Evolutionary conservation across 2,113 vertebrate genomes (phyloP), one percentile per base, ranked within the genome.

Genomic region (Melanocharis versteri): DNA sequence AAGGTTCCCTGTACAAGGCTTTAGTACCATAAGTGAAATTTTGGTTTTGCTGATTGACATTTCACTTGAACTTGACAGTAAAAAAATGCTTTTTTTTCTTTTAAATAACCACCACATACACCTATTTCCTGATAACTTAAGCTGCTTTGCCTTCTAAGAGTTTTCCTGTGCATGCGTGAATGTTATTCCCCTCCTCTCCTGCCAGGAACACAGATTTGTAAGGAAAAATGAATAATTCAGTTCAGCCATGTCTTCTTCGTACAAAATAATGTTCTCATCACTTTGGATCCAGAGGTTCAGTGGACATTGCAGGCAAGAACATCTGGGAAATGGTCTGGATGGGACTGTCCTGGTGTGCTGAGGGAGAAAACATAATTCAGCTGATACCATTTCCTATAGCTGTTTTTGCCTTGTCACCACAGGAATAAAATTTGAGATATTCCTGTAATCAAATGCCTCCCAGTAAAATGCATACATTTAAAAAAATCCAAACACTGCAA

Each of bases 271-370:
- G 14, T 54, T 78, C 37, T 85, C 53, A 60, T 69, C 53, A 64
- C 0, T 69, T 89, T 90, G 66, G 19, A 72, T 80, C 14, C 35
- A 65, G 66, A 83, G 15, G 2, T 62, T 50, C 0, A 0, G 12
- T 81, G 42, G 30, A 73, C 65, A 83, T 50, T 35, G 13, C 47
- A 77, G 58, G 23, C 37, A 90, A 65, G 45, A 83, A 53, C 21
- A 33, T 54, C n/a, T 80, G 64, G 61, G 35, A 88, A 85, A n/a
- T 48, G 26, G 8, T 83, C 71, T 83, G 47, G 15, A 33, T 80
- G n/a, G 54, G 12, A 39, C 40, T 33, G 6, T 65, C 70, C 17
- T 79, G 19, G 10, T 69, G 26, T 45, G 27, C 8, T 45, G 17
- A 65, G 40, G 44, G 24, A 76, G 22, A 60, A 88, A 83, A 77